These are phyloP conservation scores for Lasioglossum leucozonium DNA, from an alignment of 2,888 invertebrate genomes.

Conservation along the genomic window DNA sequence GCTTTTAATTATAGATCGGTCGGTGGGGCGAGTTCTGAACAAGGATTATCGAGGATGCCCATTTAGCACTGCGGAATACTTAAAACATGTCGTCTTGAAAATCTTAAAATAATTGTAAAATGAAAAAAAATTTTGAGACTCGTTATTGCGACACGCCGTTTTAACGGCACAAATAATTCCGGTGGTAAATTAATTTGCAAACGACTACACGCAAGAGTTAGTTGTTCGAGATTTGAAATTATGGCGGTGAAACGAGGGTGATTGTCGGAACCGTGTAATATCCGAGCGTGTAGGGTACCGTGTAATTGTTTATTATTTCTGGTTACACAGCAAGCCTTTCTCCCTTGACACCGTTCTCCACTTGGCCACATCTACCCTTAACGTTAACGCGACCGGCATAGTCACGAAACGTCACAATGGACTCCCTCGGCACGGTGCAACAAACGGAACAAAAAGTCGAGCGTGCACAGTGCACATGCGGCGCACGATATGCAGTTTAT, in stretches of 20 bases:
- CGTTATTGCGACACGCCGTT: no score
- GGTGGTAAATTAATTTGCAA: not conserved
- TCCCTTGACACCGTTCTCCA: constrained; percentile 50
- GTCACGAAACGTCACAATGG: constrained; percentile 21
- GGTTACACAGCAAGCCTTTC: constrained; percentile 16
- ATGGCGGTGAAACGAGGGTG: not conserved
- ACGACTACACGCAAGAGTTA: not conserved
- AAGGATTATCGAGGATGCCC: no score
- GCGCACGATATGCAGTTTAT: constrained; percentile 45
- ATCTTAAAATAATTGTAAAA: no score
- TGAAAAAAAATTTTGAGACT: no score
- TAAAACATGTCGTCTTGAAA: no score
- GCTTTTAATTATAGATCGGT: no score
- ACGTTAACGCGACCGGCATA: constrained; percentile 25
- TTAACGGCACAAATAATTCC: no score
- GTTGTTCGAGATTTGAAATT: not conserved
- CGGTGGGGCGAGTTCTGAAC: no score
- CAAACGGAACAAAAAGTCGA: constrained; percentile 58
- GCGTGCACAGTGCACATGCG: constrained; percentile 32
- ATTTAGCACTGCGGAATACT: no score
- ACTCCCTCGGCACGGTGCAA: constrained; percentile 10
- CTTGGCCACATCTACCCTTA: constrained; percentile 30
- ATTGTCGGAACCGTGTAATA: not conserved
- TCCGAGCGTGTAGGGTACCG: not conserved
- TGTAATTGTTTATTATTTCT: constrained; percentile 25